Percentiles rank a stretch among this genome's conserved stretches.
These are phyloP conservation scores for Seriola aureovittata DNA, from an alignment of 2,113 vertebrate species.

Conservation along the genomic window DNA sequence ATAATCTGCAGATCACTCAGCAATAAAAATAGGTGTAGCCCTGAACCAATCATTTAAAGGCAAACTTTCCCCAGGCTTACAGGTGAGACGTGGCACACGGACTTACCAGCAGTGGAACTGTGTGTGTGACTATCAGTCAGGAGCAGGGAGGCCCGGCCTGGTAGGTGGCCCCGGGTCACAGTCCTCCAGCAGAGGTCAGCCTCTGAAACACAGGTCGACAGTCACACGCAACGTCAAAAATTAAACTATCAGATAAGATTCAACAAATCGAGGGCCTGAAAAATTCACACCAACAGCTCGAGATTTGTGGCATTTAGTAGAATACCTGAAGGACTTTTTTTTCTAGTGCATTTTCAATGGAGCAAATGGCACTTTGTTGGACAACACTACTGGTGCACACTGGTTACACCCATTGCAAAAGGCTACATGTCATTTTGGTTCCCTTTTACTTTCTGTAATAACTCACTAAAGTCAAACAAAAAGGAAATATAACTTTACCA, in stretches of 20 bases:
- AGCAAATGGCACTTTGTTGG: slow-evolving; percentile 2
- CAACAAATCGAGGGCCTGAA: not conserved
- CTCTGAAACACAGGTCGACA: slow-evolving; percentile 66
- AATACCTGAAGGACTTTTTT: no score
- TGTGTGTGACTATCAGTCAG: slow-evolving; percentile 65
- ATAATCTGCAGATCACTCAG: no score
- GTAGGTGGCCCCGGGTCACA: slow-evolving; percentile 77
- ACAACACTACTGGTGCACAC: not conserved
- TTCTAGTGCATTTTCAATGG: no score
- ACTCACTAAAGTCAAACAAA: slow-evolving; percentile 6
- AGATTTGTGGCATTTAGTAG: no score
- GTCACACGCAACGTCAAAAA: slow-evolving; percentile 16
- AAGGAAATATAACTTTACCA: not conserved
- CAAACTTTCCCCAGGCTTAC: not conserved
- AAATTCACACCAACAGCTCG: no score
- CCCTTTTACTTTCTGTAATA: not conserved
- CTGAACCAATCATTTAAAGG: not conserved
- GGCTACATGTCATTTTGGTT: not conserved
- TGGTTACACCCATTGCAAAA: slow-evolving; percentile 10
- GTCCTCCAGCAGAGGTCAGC: slow-evolving; percentile 78
- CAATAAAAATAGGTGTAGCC: no score
- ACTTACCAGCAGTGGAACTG: slow-evolving; percentile 76
- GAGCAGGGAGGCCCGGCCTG: slow-evolving; percentile 79
- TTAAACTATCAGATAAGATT: not conserved
- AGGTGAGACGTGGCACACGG: not conserved